phyloP scores from a whole-genome alignment of 1,140 invertebrate genomes.

The Ceratina japonica region DNA sequence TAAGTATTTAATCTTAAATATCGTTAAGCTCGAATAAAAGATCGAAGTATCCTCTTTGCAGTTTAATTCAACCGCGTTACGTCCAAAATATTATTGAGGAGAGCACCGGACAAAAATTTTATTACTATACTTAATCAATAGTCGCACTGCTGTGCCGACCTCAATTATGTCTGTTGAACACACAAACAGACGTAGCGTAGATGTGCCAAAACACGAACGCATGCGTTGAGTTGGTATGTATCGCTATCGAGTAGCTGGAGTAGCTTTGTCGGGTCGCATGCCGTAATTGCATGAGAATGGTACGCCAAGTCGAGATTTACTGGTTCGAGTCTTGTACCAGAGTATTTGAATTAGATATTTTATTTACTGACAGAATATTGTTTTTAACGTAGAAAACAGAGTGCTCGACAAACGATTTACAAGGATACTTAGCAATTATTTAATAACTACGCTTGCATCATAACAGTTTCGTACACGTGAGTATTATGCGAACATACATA shows the following conservation, averaged over 20 bases:
- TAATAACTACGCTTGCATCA: neutral
- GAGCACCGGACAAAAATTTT: neutral
- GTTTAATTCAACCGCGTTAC: neutral
- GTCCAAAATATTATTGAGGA: neutral
- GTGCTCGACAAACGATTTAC: neutral
- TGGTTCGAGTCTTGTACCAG: conserved; percentile 29
- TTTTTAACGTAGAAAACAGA: conserved; percentile 13
- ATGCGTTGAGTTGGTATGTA: conserved; percentile 10
- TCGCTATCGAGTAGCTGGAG: neutral
- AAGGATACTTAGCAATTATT: neutral
- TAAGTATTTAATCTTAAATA: neutral
- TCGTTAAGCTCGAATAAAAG: neutral
- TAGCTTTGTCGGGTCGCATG: neutral
- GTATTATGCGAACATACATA: neutral
- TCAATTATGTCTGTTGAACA: neutral
- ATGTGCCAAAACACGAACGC: conserved; percentile 15
- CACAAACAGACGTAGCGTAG: too few relatives aligned
- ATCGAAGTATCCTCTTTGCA: neutral
- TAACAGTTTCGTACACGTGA: neutral
- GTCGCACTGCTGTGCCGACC: neutral
- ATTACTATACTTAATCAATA: neutral
- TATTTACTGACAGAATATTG: conserved; percentile 10
- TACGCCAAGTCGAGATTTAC: neutral
- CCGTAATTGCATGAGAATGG: conserved; percentile 4
- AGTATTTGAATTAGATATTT: conserved; percentile 30